Conservation (phyloP, 2,113 vertebrate species). For the Pagrus major region DNA sequence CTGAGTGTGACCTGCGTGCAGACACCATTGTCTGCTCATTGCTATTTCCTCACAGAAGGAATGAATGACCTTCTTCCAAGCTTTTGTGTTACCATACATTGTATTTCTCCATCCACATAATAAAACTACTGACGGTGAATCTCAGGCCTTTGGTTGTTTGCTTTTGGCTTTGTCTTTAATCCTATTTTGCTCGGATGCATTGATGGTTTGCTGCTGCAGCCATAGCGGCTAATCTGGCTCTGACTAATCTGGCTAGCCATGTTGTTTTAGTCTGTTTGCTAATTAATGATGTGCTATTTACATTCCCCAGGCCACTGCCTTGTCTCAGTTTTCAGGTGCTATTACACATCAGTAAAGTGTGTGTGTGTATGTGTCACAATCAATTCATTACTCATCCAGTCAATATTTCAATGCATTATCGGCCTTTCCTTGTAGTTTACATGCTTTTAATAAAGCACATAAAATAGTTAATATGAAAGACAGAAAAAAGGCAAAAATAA, state of each 20-base stretch:
- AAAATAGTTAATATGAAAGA: not conserved
- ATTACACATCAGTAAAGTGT: not conserved
- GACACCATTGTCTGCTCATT: not conserved
- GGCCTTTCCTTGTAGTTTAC: not conserved
- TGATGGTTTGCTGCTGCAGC: constrained; percentile 34
- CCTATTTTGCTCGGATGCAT: constrained; percentile 52
- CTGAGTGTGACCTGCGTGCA: not conserved
- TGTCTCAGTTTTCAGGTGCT: constrained; percentile 29
- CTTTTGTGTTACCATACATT: constrained; percentile 2
- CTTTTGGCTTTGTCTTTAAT: constrained; percentile 62
- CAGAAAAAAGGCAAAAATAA: not conserved
- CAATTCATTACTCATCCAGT: not conserved
- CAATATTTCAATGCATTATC: not conserved
- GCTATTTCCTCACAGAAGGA: not conserved
- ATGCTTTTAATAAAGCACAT: constrained; percentile 5
- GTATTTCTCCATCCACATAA: constrained; percentile 22
- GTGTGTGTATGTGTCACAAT: constrained; percentile 7
- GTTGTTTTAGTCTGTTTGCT: constrained; percentile 64
- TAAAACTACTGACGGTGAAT: constrained; percentile 14
- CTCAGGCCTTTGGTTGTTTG: constrained; percentile 49
- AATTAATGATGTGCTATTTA: constrained; percentile 63
- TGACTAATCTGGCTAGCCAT: constrained; percentile 46
- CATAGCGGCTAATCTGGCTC: constrained; percentile 48
- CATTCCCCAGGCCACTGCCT: constrained; percentile 30
- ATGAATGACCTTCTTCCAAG: constrained; percentile 15